Base-by-base conservation (phyloP, 2,888 invertebrate species). In the Terebella lapidaria region DNA sequence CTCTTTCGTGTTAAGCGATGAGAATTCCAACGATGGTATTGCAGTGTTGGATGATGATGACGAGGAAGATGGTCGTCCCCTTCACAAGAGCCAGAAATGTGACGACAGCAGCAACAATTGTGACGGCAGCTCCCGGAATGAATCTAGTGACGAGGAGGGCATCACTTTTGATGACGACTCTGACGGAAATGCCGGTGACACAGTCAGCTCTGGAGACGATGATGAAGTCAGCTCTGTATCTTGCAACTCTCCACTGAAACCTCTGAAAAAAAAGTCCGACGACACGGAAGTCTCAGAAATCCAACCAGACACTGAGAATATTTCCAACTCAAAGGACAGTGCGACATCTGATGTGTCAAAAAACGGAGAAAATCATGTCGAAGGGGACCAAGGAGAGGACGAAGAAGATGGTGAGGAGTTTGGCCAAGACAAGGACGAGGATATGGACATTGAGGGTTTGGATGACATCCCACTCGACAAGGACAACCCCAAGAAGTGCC, bases 401-500 rank as follows among this genome's bases (percentile, higher is more conserved):
- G 42, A 35, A 35, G n/a, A 24, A 49, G 24, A 53, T 53, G 4
- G 5, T 10, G 55, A 59, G 18, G 29, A 28, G 18, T 35, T 54
- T 49, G 60, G 46, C 15, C 45, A 51, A 5, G 53, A 29, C 5
- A 29, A 35, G 3, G 30, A 25, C 20, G 58, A 20, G n/a, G 47
- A 35, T 2, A 54, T 22, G 18, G 46, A 46, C 49, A 35, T 35
- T n/a, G 10, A 10, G 10, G 56, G 25, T 26, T 51, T 30, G 10
- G 18, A 27, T 18, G 61, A 94, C 73, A 89, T 94, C 59, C 94
- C 94, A 35, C 86, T 93, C 60, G 93, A 94, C 77, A 89, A 89
- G 74, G 93, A 94, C 70, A 93, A 94, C 80, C 94, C 94, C 0
- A 84, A 91, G 42, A 87, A 90, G 71, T 96, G 95, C 81, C 88